These are phyloP conservation scores for Drosophila tanythrix DNA, from an alignment of 2,888 invertebrate species.

Conservation along the genomic window DNA sequence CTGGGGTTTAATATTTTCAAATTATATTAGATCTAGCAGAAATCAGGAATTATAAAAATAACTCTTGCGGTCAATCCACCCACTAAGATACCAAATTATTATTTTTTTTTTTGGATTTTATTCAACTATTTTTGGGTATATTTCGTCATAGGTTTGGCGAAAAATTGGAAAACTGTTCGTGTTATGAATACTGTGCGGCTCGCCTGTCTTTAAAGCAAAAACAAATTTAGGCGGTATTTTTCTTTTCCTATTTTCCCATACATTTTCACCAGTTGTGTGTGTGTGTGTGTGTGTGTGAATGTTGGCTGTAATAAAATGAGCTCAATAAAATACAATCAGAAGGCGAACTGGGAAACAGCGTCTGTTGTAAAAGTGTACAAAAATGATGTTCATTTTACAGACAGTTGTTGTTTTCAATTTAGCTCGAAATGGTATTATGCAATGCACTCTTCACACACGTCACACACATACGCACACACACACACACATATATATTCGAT, in stretches of 20 bases:
- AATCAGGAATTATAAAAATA: not conserved
- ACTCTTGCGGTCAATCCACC: not conserved
- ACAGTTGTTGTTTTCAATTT: conserved; percentile 49
- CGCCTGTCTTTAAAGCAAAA: conserved; percentile 36
- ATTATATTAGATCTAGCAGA: not conserved
- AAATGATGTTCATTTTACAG: conserved; percentile 50
- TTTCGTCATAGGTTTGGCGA: conserved; percentile 69
- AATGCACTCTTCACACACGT: conserved; percentile 63
- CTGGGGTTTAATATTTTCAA: not conserved
- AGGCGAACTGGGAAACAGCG: conserved; percentile 20
- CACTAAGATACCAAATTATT: conserved; percentile 23
- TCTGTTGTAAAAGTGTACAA: conserved; percentile 62
- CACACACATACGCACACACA: conserved; percentile 32
- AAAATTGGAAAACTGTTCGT: conserved; percentile 26
- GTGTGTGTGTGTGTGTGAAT: conserved; percentile 22
- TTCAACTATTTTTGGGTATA: conserved; percentile 56
- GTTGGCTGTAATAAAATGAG: conserved; percentile 45
- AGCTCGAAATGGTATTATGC: conserved; percentile 75
- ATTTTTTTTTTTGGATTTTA: conserved; percentile 9
- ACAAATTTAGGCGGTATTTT: conserved; percentile 20
- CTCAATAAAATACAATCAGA: conserved; percentile 38
- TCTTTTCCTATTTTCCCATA: conserved; percentile 32
- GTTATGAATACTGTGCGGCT: conserved; percentile 16
- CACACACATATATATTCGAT: conserved; percentile 23
- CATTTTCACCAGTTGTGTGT: conserved; percentile 20